Base-by-base conservation (phyloP, 1,140 invertebrate species). In the Agrypnia vestita region DNA sequence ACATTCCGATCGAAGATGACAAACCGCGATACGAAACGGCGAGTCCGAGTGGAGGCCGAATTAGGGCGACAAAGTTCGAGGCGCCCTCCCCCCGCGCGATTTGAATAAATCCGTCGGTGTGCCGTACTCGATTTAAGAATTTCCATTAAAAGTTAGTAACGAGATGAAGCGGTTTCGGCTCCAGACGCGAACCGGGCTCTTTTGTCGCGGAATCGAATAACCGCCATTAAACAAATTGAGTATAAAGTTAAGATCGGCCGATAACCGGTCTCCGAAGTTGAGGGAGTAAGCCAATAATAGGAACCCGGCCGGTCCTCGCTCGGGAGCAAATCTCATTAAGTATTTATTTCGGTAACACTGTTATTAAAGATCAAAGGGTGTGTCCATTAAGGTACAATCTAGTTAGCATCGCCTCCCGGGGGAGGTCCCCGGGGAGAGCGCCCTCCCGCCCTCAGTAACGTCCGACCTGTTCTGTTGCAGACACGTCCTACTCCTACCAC, bases 401-500 rank as follows among this genome's bases (percentile, higher is more conserved):
- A 82, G 76, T 79, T 82, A 82, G 78, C 64, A 77, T 69, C 72
- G 62, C 61, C 76, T 71, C 73, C 72, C 53, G 75, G n/a, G 13
- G 15, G 17, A 43, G 43, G 10, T 12, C 6, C 72, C 51, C 71
- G 17, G 12, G 47, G 71, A 49, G 47, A 15, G 19, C 61, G 35
- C 12, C 61, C 61, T 9, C 7, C 61, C 13, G 13, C 35, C 13
- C 64, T 8, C 64, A 10, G 17, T 10, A 19, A 10, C 56, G n/a
- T 17, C n/a, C 3, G 46, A 43, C 12, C 13, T 21, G 49, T 75
- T 44, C 21, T 84, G 80, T 92, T 91, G 17, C 91, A 97, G 96
- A 97, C 86, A 95, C 96, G 13, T 95, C 95, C 85, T 97, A 96
- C 86, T 95, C 96, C 44, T 96, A 96, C 86, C 96, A 97, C 89